Base-by-base conservation (phyloP, 2,797 vertebrate genomes). In the Crocidura indochinensis region DNA sequence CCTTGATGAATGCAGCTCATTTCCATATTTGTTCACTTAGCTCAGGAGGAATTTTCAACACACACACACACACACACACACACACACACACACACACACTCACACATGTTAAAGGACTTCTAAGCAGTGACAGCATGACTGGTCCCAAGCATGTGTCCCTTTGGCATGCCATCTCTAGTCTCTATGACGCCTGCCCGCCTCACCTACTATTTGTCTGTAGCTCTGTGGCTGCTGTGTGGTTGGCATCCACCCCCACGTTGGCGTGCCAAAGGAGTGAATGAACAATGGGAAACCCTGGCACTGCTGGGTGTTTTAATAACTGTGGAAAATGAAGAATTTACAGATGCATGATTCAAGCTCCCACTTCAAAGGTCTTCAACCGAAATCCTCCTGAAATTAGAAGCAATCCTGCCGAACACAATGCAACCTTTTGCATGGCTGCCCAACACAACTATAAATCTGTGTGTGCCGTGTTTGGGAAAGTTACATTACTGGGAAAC, bases 271-370 rank as follows among this genome's bases (percentile, higher is more conserved):
- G 67, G 67, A 96, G 86, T 47, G 83, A 96, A 94, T 96, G 97
- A 97, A 97, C 97, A 97, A 96, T 7, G 87, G 96, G 80, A 91
- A 94, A 94, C 74, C 82, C 96, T 97, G 97, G 96, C 96, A 96
- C 80, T 11, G 51, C 80, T 2, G 84, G 91, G 53, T 38, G 44
- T 96, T 97, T 97, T 96, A 95, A 88, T 95, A 97, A 96, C 11
- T 77, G 96, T 96, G 95, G 96, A 97, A 98, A 97, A 97, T 47
- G 68, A 95, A 84, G 94, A 96, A 97, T 98, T 97, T 96, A 94
- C 87, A 97, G 96, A 93, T 68, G 47, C 10, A 60, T 97, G 97
- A 98, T 93, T 97, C 97, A 97, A 87, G 80, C 78, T 95, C 90
- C 96, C 95, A 97, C 97, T 97, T 96, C 96, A 97, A 97, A 97